Conservation (phyloP, 1,140 invertebrate species). For the Drosophila arizonae region DNA sequence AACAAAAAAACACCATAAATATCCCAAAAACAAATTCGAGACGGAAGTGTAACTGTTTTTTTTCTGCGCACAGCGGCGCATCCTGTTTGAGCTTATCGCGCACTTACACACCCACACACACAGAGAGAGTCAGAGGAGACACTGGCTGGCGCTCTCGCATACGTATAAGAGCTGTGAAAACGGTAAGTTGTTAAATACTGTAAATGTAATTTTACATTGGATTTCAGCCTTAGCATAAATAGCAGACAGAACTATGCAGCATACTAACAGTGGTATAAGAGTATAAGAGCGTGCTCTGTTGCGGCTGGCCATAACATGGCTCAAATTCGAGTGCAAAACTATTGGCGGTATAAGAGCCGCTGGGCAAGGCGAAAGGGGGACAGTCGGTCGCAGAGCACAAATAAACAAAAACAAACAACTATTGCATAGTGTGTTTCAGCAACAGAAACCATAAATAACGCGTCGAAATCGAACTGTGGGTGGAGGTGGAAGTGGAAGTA, state of each 20-base stretch:
- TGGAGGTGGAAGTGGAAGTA: neutral
- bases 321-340: neutral
- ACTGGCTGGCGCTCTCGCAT: conserved; percentile 24
- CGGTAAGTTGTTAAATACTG: conserved; percentile 49
- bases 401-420: conserved; percentile 32
- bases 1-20: conserved; percentile 25
- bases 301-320: neutral
- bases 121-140: conserved; percentile 9
- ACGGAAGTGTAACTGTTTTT: conserved; percentile 66
- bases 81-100: conserved; percentile 67
- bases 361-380: too few species aligned
- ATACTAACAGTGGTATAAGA: conserved; percentile 3
- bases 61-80: conserved; percentile 56
- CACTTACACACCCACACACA: conserved; percentile 25
- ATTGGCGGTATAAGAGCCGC: conserved; percentile 2
- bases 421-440: conserved; percentile 28
- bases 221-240: conserved; percentile 17
- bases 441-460: conserved; percentile 33
- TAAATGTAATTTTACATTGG: conserved; percentile 24
- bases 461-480: neutral
- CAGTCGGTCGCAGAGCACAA: conserved; percentile 10
- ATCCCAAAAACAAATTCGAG: conserved; percentile 42
- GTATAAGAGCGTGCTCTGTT: conserved; percentile 1
- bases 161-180: conserved; percentile 43
- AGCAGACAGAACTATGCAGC: neutral